Percentiles rank a stretch among this genome's conserved stretches.
phyloP scores from a whole-genome alignment of 2,113 vertebrate species.

The Campylomormyrus numenius region DNA sequence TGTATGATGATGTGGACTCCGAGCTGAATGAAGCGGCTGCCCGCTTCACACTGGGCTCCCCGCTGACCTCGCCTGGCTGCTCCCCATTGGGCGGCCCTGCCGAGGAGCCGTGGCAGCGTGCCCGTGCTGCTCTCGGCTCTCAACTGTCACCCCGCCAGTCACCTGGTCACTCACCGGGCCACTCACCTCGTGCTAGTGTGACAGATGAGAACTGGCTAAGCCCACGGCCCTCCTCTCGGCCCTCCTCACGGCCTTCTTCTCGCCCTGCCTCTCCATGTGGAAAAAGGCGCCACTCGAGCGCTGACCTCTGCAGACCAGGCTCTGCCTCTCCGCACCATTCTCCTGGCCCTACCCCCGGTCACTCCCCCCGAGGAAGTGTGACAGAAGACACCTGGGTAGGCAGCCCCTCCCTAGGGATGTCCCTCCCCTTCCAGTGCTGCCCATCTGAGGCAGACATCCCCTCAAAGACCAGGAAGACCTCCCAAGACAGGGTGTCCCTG shows the following conservation, averaged over 20 bases:
- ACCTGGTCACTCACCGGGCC: slow-evolving; percentile 86
- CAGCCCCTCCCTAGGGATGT: slow-evolving; percentile 69
- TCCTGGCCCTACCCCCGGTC: slow-evolving; percentile 85
- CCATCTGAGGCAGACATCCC: slow-evolving; percentile 89
- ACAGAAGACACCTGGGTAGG: slow-evolving; percentile 91
- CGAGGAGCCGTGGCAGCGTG: slow-evolving; percentile 77
- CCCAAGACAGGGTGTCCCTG: slow-evolving; percentile 82
- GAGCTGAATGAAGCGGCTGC: slow-evolving; percentile 96
- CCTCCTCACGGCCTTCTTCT: slow-evolving; percentile 61
- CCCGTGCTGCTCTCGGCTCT: slow-evolving; percentile 75
- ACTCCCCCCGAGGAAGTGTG: slow-evolving; percentile 87
- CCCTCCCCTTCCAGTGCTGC: slow-evolving; percentile 79
- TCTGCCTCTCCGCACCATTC: slow-evolving; percentile 92
- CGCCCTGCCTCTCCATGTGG: slow-evolving; percentile 93
- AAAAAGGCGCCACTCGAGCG: slow-evolving; percentile 92
- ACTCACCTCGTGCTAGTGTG: slow-evolving; percentile 92
- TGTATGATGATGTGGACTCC: slow-evolving; percentile 93
- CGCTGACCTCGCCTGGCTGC: slow-evolving; percentile 80
- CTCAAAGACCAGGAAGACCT: slow-evolving; percentile 92
- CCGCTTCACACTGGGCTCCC: slow-evolving; percentile 85
- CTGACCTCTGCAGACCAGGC: slow-evolving; percentile 84
- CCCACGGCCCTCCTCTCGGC: slow-evolving; percentile 83
- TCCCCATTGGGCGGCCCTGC: slow-evolving; percentile 73
- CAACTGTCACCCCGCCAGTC: slow-evolving; percentile 85
- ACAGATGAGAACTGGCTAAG: slow-evolving; percentile 98